phyloP scores from a whole-genome alignment of 1,140 invertebrate genomes.

The Microvelia longipes region DNA sequence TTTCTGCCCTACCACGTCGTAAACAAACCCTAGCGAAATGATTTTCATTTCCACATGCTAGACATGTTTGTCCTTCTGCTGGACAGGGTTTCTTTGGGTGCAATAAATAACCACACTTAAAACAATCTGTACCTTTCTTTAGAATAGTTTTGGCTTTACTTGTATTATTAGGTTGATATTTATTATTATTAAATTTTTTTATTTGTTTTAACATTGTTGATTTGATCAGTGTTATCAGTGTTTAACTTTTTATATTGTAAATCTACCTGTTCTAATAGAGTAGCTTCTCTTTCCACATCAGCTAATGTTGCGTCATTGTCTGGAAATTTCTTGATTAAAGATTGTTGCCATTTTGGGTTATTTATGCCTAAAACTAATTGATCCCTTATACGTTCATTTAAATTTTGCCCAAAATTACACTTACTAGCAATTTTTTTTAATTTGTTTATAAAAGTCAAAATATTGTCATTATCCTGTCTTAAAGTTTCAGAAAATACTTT shows the following conservation, averaged over 20 bases:
- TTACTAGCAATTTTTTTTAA: neutral
- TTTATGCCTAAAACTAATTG: neutral
- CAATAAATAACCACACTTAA: neutral
- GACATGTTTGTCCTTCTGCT: neutral
- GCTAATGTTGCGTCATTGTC: neutral
- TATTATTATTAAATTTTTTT: neutral
- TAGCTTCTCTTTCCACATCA: neutral
- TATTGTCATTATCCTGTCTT: neutral
- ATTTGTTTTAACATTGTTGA: neutral
- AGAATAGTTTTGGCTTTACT: neutral
- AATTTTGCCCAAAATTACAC: neutral
- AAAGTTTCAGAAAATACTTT: neutral
- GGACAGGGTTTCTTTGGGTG: neutral
- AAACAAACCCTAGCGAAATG: neutral
- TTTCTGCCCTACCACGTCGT: neutral
- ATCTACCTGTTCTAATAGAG: neutral
- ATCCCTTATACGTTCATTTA: neutral
- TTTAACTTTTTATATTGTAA: neutral
- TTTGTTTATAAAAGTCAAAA: neutral
- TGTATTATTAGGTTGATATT: neutral
- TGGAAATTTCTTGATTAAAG: neutral
- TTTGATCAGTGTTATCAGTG: neutral
- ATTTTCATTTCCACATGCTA: neutral
- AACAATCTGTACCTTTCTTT: neutral
- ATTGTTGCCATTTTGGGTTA: slow-evolving; percentile 27